Conservation (phyloP, 2,888 invertebrate species). For the Phyllotreta cruciferae region DNA sequence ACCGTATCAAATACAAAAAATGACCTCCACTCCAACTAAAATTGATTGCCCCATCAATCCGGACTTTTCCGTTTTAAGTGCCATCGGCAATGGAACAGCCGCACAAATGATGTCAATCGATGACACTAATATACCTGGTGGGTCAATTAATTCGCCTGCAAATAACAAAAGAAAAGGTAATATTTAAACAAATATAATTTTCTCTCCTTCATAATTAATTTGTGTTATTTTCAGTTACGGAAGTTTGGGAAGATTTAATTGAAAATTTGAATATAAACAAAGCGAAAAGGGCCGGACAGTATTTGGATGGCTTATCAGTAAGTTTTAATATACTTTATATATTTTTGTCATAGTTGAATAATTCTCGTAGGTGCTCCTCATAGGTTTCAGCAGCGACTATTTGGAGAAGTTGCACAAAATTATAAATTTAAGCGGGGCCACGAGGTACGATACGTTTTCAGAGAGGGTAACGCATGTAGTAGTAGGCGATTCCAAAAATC, state of each 20-base stretch:
- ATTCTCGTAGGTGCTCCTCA: constrained; percentile 68
- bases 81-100: constrained; percentile 48
- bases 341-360: background rate
- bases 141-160: background rate
- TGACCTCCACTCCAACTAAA: constrained; percentile 77
- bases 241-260: constrained; percentile 47
- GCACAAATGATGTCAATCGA: constrained; percentile 36
- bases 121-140: constrained; percentile 29
- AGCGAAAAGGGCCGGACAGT: constrained; percentile 77
- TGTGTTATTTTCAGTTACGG: constrained; percentile 23
- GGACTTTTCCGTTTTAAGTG: constrained; percentile 63
- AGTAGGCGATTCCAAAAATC: constrained; percentile 67
- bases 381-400: constrained; percentile 70
- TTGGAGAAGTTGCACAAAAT: constrained; percentile 74
- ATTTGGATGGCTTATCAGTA: constrained; percentile 85
- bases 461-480: constrained; percentile 84
- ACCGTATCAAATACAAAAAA: constrained; percentile 58
- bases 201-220: background rate
- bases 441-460: constrained; percentile 77
- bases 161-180: constrained; percentile 37
- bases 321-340: background rate
- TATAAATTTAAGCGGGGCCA: constrained; percentile 82
- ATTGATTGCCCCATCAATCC: constrained; percentile 56
- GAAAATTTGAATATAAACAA: constrained; percentile 68
- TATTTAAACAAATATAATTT: background rate